Base-by-base conservation (phyloP, 2,888 invertebrate species). In the Eucera pruinosa region DNA sequence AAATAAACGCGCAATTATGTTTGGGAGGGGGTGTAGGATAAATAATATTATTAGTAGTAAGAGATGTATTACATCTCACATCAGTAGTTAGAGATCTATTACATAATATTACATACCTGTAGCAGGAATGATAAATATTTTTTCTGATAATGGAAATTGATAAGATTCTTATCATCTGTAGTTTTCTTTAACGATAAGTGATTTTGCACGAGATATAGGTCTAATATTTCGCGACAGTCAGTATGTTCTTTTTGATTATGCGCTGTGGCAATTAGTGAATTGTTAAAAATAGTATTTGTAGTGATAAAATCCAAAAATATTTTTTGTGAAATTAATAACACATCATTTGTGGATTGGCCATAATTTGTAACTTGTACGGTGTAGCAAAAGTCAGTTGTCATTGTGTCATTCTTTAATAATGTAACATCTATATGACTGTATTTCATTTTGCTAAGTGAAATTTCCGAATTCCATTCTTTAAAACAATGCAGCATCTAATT, bases 41-140 rank as follows among this genome's bases (percentile, higher is more conserved):
- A n/a, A n/a, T n/a, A n/a, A n/a, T n/a, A n/a, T n/a, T n/a, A n/a
- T n/a, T n/a, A n/a, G n/a, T n/a, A n/a, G n/a, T n/a, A n/a, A n/a
- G n/a, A n/a, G n/a, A n/a, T n/a, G n/a, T n/a, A n/a, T n/a, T n/a
- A n/a, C n/a, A n/a, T n/a, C n/a, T n/a, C n/a, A n/a, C n/a, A n/a
- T n/a, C n/a, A 20, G 20, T 41, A 33, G 6, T 11, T 43, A 25
- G 13, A 5, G 41, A 9, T 25, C 13, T 13, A 7, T 30, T 11
- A 15, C 7, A 23, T 13, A 30, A 50, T 25, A 2, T 25, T 36
- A 20, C 13, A 6, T 76, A 88, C 88, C 76, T 79, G 55, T 18
- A 84, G 65, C 41, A 75, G 60, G 7, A 85, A 58, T 0, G 78
- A 75, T 36, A 85, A 61, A 64, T 81, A 86, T 23, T 80, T 76